phyloP scores from a whole-genome alignment of 2,888 invertebrate genomes.

The Ormyrus pomaceus region DNA sequence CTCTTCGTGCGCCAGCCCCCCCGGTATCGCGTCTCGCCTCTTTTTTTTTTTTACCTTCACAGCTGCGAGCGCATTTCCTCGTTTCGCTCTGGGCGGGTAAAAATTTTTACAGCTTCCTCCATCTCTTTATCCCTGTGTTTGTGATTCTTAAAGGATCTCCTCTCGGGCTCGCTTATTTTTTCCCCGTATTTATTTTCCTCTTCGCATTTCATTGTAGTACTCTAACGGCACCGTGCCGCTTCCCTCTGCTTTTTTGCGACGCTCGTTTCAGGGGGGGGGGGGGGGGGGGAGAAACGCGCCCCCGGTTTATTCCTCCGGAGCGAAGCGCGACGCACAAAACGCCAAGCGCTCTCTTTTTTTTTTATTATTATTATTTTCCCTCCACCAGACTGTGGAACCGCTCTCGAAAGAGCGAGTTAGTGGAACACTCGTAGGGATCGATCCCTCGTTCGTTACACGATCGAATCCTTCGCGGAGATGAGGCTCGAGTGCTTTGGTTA shows the following conservation, averaged over 20 bases:
- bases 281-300: neutral
- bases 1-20: neutral
- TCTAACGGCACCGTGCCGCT: slow-evolving; percentile 7
- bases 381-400: too few relatives aligned
- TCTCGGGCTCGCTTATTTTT: slow-evolving; percentile 28
- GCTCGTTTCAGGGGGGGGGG: neutral
- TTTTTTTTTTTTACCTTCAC: slow-evolving; percentile 39
- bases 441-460: slow-evolving; percentile 6
- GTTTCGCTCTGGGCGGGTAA: slow-evolving; percentile 57
- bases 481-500: too few relatives aligned
- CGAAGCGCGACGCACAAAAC: too few relatives aligned
- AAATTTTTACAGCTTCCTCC: slow-evolving; percentile 56
- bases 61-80: slow-evolving; percentile 13
- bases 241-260: neutral
- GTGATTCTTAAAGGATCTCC: slow-evolving; percentile 6
- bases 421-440: slow-evolving; percentile 15
- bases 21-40: slow-evolving; percentile 16
- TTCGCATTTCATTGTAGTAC: slow-evolving; percentile 35
- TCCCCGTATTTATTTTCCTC: slow-evolving; percentile 43
- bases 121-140: neutral
- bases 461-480: too few relatives aligned
- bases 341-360: too few relatives aligned
- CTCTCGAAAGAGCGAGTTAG: neutral
- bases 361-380: too few relatives aligned
- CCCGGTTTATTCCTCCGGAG: too few relatives aligned